Evolutionary conservation across 2,888 invertebrate species (phyloP), one percentile per base, ranked within the genome.

Genomic region (Hemicrepidius hirtus): DNA sequence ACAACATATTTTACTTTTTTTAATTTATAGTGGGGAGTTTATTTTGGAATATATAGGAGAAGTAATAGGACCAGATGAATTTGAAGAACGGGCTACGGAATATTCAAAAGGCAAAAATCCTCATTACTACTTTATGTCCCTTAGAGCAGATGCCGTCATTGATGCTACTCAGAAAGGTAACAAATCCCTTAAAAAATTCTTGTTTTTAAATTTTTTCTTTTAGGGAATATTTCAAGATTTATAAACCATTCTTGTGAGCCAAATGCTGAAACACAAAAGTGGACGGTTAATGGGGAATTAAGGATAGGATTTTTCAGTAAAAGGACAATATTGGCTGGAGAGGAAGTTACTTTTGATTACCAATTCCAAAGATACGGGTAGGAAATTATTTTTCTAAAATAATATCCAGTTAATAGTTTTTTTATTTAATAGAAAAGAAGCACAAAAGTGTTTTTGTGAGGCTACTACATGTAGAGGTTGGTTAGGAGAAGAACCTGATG

Each of bases 201-300:
- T 35, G 32, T 67, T 64, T 2, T 32, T 12, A 20, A 35, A 37
- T 63, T 55, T 21, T 74, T 35, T 55, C 64, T 76, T 80, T 59
- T 66, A 85, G 85, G 99, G 35, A 99, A 98, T 85, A 93, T 96
- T 72, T 98, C 99, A 0, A 89, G 99, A 44, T 99, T 99, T 84
- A 98, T 99, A 80, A 99, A 99, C 87, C 99, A 99, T 85, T 98
- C 98, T 53, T 99, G 99, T 85, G 97, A 98, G 80, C 99, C 99
- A 0, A 99, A 99, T 86, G 96, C 98, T 3, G 97, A 97, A 87
- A 99, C 99, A 0, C 98, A 99, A 87, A 99, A 99, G 87, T 97
- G 96, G 96, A 96, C 96, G 0, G 96, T 96, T 0, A 96, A 96
- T 82, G 96, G 96, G 0, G 96, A 97, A 85, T 87, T 98, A 50